Evolutionary conservation across 2,888 invertebrate species (phyloP).

Genomic region (Notodonta ziczac): DNA sequence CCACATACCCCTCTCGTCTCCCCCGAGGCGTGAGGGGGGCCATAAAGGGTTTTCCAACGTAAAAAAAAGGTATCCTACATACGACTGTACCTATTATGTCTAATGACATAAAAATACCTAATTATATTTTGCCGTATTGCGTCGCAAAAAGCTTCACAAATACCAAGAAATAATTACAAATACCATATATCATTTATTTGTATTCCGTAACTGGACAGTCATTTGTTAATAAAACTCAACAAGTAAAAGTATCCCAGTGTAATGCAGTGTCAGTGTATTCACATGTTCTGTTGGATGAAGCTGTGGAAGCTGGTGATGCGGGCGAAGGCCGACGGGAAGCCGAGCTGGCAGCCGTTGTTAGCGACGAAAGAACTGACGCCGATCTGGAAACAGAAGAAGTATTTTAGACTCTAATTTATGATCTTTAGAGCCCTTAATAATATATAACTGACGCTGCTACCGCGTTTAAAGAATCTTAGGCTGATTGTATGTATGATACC

Average conservation of each 20-base stretch:
- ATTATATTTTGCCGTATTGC: too few relatives aligned
- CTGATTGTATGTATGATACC: too few relatives aligned
- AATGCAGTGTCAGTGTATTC: conserved; percentile 12
- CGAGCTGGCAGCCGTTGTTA: conserved; percentile 48
- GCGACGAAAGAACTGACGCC: conserved; percentile 65
- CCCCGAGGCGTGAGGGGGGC: too few relatives aligned
- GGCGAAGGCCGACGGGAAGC: conserved; percentile 61
- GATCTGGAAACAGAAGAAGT: conserved; percentile 42
- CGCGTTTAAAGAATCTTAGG: too few relatives aligned
- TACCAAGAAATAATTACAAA: not conserved
- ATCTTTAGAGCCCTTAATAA: too few relatives aligned
- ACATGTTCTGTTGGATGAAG: conserved; percentile 54
- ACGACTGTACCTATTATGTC: too few relatives aligned
- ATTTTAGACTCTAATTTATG: not conserved
- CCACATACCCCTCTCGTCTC: too few relatives aligned
- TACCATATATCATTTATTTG: conserved; percentile 1
- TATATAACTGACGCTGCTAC: too few relatives aligned
- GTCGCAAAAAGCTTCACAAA: too few relatives aligned
- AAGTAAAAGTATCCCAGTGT: not conserved
- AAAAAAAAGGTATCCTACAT: too few relatives aligned
- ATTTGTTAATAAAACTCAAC: conserved; percentile 7
- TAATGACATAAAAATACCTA: too few relatives aligned
- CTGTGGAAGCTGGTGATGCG: conserved; percentile 56
- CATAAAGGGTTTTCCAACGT: too few relatives aligned
- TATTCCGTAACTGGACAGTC: conserved; percentile 1